Evolutionary conservation across 2,888 invertebrate species (phyloP).

Genomic region (Buathra laborator): DNA sequence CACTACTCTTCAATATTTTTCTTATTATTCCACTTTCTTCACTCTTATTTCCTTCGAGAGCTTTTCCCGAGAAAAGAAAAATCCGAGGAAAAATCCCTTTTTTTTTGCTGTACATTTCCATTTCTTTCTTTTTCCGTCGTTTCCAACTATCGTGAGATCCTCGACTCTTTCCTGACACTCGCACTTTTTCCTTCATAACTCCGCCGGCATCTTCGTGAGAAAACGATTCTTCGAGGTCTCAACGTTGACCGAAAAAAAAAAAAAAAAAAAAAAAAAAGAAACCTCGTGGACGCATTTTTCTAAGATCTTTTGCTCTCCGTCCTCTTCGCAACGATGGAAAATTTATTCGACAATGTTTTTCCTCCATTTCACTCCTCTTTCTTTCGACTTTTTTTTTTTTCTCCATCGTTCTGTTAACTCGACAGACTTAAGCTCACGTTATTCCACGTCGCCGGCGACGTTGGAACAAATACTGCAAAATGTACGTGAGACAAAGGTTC

Average conservation of each 20-base stretch:
- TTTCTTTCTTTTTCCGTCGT: neutral
- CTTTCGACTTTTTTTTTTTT: neutral
- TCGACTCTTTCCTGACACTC: neutral
- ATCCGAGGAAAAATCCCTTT: neutral
- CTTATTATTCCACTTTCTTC: neutral
- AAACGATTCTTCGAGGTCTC: constrained; percentile 35
- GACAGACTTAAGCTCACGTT: constrained; percentile 28
- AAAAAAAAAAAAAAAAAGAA: no score
- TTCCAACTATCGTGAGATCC: neutral
- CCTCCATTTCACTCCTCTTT: constrained; percentile 27
- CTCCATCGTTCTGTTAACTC: constrained; percentile 29
- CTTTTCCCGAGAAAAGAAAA: constrained; percentile 12
- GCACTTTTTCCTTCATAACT: constrained; percentile 12
- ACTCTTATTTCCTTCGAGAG: neutral
- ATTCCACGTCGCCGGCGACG: constrained; percentile 22
- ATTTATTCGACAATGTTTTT: constrained; percentile 22
- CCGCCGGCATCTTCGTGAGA: constrained; percentile 34
- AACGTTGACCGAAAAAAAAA: neutral
- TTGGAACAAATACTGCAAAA: constrained; percentile 16
- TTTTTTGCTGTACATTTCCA: constrained; percentile 23
- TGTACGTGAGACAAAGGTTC: constrained; percentile 26
- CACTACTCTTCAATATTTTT: constrained; percentile 3
- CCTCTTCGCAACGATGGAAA: neutral
- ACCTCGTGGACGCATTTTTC: neutral
- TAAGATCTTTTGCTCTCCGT: neutral